Evolutionary conservation across 2,797 vertebrate genomes (phyloP).

Genomic region (Rhodeus uyekii): DNA sequence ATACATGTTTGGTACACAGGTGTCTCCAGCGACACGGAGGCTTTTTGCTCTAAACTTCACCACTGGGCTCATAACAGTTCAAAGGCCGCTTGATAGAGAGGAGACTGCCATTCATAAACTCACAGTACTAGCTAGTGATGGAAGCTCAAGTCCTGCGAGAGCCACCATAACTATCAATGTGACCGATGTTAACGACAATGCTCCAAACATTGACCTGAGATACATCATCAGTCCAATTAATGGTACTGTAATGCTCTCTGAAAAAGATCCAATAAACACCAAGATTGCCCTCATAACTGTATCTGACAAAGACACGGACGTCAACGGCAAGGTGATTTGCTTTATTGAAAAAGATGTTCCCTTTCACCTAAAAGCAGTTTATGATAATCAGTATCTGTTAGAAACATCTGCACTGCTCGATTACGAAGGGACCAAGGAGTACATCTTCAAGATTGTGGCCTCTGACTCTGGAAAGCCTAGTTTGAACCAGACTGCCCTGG

Average conservation of each 20-base stretch:
- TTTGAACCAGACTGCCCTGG: constrained; percentile 96
- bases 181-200: constrained; percentile 99
- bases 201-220: constrained; percentile 98
- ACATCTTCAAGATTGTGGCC: constrained; percentile 98
- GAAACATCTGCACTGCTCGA: constrained; percentile 97
- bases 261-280: constrained; percentile 98
- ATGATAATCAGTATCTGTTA: constrained; percentile 98
- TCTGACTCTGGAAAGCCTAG: constrained; percentile 98
- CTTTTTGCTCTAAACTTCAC: constrained; percentile 96
- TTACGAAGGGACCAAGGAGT: constrained; percentile 99
- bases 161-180: constrained; percentile 96
- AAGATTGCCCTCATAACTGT: constrained; percentile 99
- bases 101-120: constrained; percentile 97
- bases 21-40: constrained; percentile 92
- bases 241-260: constrained; percentile 97
- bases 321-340: constrained; percentile 99
- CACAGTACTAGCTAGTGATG: constrained; percentile 95
- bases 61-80: constrained; percentile 94
- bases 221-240: constrained; percentile 99
- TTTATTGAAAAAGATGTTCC: constrained; percentile 99
- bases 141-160: constrained; percentile 94
- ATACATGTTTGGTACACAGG: constrained; percentile 96
- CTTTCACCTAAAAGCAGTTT: constrained; percentile 97
- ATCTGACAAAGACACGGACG: constrained; percentile 98
- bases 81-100: constrained; percentile 93